A percentile compares a stretch with the other conserved stretches of the same genome.
These are phyloP conservation scores for Prinia subflava DNA, from an alignment of 2,113 vertebrate genomes.

Conservation along the genomic window DNA sequence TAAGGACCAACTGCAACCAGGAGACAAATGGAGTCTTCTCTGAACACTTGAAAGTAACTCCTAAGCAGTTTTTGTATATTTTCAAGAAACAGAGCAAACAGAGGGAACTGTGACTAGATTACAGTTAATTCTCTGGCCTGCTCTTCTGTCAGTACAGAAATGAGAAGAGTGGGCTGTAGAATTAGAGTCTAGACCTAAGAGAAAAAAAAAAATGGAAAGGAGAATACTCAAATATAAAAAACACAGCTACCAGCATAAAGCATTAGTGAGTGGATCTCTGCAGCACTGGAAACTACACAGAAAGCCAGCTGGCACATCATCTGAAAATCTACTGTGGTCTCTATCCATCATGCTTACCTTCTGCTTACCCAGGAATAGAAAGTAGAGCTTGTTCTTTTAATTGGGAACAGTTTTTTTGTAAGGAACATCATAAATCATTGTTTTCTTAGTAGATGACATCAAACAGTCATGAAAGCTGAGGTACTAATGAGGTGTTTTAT, in stretches of 20 bases:
- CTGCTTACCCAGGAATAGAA: neutral
- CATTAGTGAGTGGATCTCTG: neutral
- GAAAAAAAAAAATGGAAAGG: neutral
- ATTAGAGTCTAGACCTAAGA: neutral
- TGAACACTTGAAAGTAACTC: neutral
- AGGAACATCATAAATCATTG: neutral
- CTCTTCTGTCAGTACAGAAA: neutral
- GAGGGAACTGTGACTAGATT: neutral
- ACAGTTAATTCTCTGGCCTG: neutral
- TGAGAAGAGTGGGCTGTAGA: neutral
- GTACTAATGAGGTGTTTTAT: neutral
- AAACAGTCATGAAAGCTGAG: neutral
- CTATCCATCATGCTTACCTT: neutral
- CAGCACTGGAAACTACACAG: neutral
- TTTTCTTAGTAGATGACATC: neutral
- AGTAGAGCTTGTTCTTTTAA: neutral
- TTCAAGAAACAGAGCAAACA: neutral
- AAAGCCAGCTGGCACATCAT: neutral
- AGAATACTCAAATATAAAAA: neutral
- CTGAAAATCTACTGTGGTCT: neutral
- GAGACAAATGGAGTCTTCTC: neutral
- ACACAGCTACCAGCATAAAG: neutral
- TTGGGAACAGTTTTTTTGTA: neutral
- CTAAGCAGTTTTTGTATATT: neutral
- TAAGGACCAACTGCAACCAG: neutral